Conservation (phyloP, 2,888 invertebrate species). For the Nephrotoma flavescens region DNA sequence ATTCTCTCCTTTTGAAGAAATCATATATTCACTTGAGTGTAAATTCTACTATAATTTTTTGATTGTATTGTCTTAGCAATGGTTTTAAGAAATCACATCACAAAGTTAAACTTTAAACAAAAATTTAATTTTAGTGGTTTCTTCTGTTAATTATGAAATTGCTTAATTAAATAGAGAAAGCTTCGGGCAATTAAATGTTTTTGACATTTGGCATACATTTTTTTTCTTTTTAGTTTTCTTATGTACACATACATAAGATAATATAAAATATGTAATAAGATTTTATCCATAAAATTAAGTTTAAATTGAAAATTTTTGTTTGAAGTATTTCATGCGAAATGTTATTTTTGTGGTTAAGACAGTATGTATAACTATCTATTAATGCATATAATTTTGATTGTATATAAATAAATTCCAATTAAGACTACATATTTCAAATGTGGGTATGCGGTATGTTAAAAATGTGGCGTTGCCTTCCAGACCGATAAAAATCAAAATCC, state of each 20-base stretch:
- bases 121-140: not conserved
- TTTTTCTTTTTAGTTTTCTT: too few relatives aligned
- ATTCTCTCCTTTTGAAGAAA: too few relatives aligned
- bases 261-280: not conserved
- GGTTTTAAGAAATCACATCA: too few relatives aligned
- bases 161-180: not conserved
- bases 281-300: not conserved
- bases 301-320: not conserved
- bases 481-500: not conserved
- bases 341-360: not conserved
- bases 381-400: not conserved
- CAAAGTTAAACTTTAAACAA: too few relatives aligned
- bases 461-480: not conserved
- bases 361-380: not conserved
- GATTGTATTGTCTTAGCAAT: too few relatives aligned
- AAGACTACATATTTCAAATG: not conserved
- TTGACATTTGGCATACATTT: not conserved
- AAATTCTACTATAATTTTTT: too few relatives aligned
- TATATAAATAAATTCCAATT: not conserved
- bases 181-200: not conserved
- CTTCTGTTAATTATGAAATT: not conserved
- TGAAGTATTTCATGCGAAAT: not conserved
- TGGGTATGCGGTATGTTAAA: not conserved
- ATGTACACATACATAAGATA: not conserved
- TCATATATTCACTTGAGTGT: too few relatives aligned